phyloP scores from a whole-genome alignment of 2,797 vertebrate genomes.

The Anisognathus igniventris region DNA sequence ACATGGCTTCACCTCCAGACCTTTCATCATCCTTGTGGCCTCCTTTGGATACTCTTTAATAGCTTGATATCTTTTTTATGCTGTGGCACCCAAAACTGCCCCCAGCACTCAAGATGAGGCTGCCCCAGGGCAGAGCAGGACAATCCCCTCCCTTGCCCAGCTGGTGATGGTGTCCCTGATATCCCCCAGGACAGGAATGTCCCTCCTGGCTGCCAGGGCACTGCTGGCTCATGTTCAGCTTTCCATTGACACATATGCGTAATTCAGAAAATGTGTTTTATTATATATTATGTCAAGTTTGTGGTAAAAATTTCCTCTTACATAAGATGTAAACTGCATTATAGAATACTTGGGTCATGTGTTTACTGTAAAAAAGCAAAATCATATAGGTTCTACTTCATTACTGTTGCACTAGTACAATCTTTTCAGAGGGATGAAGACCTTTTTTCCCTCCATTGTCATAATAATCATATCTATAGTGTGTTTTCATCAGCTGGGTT shows the following conservation, averaged over 20 bases:
- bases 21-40: fast-evolving
- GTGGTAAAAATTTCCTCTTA: neutral
- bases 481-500: neutral
- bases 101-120: neutral
- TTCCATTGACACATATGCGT: too few relatives aligned
- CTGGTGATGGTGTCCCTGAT: neutral
- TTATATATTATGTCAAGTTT: neutral
- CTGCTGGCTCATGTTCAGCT: neutral
- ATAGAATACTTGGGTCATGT: neutral
- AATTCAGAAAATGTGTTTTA: neutral
- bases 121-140: fast-evolving
- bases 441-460: neutral
- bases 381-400: neutral
- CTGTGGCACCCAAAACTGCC: neutral
- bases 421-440: neutral
- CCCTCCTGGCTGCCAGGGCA: neutral
- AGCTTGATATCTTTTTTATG: fast-evolving
- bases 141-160: fast-evolving
- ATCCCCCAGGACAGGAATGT: fast-evolving
- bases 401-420: neutral
- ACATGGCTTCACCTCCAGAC: fast-evolving
- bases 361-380: neutral
- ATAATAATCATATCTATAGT: neutral
- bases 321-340: neutral
- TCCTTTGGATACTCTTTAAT: fast-evolving